Conservation (phyloP, 1,140 invertebrate genomes). For the Pogonognathellus flavescens region DNA sequence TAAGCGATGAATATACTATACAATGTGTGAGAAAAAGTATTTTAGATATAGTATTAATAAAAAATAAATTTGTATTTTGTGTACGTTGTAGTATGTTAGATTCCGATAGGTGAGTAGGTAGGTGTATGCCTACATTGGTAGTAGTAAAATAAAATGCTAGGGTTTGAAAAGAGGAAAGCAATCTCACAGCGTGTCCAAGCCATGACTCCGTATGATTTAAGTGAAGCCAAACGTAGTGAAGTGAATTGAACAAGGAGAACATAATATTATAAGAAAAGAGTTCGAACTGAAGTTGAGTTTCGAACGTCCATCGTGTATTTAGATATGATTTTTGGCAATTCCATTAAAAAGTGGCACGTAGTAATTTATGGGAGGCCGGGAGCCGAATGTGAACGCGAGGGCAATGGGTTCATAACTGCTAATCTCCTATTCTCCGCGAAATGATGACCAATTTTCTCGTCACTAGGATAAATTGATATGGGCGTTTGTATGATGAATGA, state of each 20-base stretch:
- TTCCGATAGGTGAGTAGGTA: too few relatives aligned
- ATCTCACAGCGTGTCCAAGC: slow-evolving; percentile 32
- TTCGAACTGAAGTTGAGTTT: slow-evolving; percentile 17
- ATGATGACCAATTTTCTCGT: slow-evolving; percentile 56
- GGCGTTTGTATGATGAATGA: slow-evolving; percentile 50
- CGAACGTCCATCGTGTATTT: slow-evolving; percentile 10
- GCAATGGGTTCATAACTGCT: slow-evolving; percentile 48
- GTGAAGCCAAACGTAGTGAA: slow-evolving; percentile 17
- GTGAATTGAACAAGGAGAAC: neutral
- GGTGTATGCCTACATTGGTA: too few relatives aligned
- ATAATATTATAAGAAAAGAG: slow-evolving; percentile 14
- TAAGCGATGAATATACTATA: too few relatives aligned
- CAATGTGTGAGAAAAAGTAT: too few relatives aligned
- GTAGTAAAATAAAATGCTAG: neutral
- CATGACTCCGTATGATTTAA: slow-evolving; percentile 30
- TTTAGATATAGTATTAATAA: too few relatives aligned
- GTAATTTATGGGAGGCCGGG: slow-evolving; percentile 55
- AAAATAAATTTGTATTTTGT: too few relatives aligned
- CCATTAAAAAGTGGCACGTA: slow-evolving; percentile 58
- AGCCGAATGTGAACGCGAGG: neutral
- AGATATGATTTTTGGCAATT: slow-evolving; percentile 55
- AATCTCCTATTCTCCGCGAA: slow-evolving; percentile 53
- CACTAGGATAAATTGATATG: slow-evolving; percentile 53
- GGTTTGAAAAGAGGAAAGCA: slow-evolving; percentile 15
- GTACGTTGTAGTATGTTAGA: too few relatives aligned